Conservation (phyloP, 2,797 vertebrate species). For the Brotula barbata region DNA sequence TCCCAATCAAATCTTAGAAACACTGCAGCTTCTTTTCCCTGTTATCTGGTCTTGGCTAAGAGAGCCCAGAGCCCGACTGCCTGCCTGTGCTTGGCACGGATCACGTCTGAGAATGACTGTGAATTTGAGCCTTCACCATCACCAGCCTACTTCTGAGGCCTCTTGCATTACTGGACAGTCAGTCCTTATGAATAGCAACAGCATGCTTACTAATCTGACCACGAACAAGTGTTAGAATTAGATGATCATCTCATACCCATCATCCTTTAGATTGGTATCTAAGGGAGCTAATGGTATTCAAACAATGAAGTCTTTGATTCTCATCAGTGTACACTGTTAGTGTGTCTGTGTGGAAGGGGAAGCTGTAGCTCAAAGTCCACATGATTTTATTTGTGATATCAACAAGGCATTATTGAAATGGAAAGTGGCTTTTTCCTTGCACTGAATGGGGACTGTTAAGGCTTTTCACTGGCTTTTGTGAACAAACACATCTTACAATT, state of each 20-base stretch:
- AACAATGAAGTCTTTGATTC: constrained; percentile 25
- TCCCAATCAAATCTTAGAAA: constrained; percentile 39
- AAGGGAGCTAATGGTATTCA: constrained; percentile 35
- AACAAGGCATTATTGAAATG: constrained; percentile 16
- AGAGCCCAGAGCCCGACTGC: constrained; percentile 21
- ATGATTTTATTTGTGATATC: constrained; percentile 29
- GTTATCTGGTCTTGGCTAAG: constrained; percentile 28
- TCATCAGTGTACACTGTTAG: constrained; percentile 21
- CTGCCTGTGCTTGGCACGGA: constrained; percentile 51
- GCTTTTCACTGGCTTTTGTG: constrained; percentile 5
- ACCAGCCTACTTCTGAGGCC: constrained; percentile 43
- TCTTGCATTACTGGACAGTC: constrained; percentile 61
- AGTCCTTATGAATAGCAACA: constrained; percentile 53
- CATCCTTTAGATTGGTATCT: constrained; percentile 45
- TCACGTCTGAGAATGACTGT: constrained; percentile 47
- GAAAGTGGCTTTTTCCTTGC: constrained; percentile 15
- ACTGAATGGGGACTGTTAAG: background rate
- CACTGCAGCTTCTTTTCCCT: constrained; percentile 22
- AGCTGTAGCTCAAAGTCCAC: constrained; percentile 51
- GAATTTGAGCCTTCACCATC: constrained; percentile 69
- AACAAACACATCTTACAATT: constrained; percentile 14
- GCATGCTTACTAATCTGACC: constrained; percentile 50
- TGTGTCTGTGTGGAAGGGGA: constrained; percentile 27
- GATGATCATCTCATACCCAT: constrained; percentile 38
- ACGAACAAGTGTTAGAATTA: constrained; percentile 40